These are phyloP conservation scores for Julus scandinavius DNA, from an alignment of 2,888 invertebrate species.

Conservation along the genomic window DNA sequence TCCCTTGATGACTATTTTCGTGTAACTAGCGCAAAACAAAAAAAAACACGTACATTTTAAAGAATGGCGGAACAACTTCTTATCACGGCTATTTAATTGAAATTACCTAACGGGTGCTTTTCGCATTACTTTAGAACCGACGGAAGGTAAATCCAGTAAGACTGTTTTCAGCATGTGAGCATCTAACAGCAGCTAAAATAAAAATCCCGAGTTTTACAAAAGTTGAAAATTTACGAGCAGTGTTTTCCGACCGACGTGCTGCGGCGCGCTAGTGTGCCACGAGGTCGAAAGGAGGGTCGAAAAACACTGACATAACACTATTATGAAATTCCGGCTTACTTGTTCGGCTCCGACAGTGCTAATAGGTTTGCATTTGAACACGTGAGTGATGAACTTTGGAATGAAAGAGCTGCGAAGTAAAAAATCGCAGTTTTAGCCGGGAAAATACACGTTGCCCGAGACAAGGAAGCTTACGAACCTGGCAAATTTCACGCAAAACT, in stretches of 20 bases:
- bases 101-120: conserved; percentile 87
- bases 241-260: too few species aligned
- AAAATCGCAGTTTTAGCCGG: neutral
- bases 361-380: conserved; percentile 91
- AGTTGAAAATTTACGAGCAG: too few species aligned
- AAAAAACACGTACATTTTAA: conserved; percentile 39
- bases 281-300: too few species aligned
- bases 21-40: conserved; percentile 66
- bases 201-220: neutral
- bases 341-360: conserved; percentile 94
- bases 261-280: too few species aligned
- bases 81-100: conserved; percentile 65
- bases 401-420: conserved; percentile 80
- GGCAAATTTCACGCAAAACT: conserved; percentile 96
- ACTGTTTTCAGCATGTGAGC: conserved; percentile 93
- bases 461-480: conserved; percentile 69
- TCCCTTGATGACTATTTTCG: conserved; percentile 80
- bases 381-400: conserved; percentile 88
- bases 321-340: conserved; percentile 61
- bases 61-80: conserved; percentile 35
- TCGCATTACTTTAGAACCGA: conserved; percentile 86
- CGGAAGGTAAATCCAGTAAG: conserved; percentile 91
- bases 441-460: too few species aligned
- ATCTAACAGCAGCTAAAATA: conserved; percentile 77
- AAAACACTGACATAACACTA: too few species aligned